Percentiles rank a stretch among this genome's conserved stretches.
These are phyloP conservation scores for Ennomos erosarius DNA, from an alignment of 2,888 invertebrate genomes.

Conservation along the genomic window DNA sequence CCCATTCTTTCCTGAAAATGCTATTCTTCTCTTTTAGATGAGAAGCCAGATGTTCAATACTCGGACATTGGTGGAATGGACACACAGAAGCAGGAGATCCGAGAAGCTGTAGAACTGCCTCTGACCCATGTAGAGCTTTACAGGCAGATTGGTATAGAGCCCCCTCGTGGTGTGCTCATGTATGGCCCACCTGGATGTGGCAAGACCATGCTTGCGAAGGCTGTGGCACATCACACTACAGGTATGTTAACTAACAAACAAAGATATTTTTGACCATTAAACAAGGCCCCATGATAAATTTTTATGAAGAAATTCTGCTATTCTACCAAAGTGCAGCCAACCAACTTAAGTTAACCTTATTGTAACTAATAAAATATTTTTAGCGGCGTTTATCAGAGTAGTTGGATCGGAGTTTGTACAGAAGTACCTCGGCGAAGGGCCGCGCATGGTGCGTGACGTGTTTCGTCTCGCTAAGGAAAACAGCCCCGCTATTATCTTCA, in stretches of 20 bases:
- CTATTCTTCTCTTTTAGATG: slow-evolving; percentile 85
- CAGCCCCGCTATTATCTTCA: slow-evolving; percentile 99
- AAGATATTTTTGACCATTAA: no score
- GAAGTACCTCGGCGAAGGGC: slow-evolving; percentile 99
- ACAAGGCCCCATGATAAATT: no score
- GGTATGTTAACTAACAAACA: slow-evolving; percentile 75
- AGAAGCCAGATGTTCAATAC: slow-evolving; percentile 99
- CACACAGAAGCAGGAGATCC: slow-evolving; percentile 99
- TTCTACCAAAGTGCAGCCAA: no score
- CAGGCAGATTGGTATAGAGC: slow-evolving; percentile 99
- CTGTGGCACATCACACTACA: slow-evolving; percentile 99
- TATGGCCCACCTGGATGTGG: slow-evolving; percentile 99
- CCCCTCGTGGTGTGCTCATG: slow-evolving; percentile 98
- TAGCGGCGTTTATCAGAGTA: slow-evolving; percentile 98
- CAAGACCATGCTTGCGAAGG: slow-evolving; percentile 99
- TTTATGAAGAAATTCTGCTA: no score
- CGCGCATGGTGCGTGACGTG: slow-evolving; percentile 99
- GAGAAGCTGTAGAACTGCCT: slow-evolving; percentile 99
- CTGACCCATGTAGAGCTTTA: slow-evolving; percentile 99
- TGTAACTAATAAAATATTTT: slow-evolving; percentile 2
- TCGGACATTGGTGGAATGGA: slow-evolving; percentile 99
- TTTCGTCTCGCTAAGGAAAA: slow-evolving; percentile 99
- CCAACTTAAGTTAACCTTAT: no score
- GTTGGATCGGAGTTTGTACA: slow-evolving; percentile 99
- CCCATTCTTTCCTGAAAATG: no score